Conservation (phyloP, 2,113 vertebrate genomes). For the Meleagris gallopavo region DNA sequence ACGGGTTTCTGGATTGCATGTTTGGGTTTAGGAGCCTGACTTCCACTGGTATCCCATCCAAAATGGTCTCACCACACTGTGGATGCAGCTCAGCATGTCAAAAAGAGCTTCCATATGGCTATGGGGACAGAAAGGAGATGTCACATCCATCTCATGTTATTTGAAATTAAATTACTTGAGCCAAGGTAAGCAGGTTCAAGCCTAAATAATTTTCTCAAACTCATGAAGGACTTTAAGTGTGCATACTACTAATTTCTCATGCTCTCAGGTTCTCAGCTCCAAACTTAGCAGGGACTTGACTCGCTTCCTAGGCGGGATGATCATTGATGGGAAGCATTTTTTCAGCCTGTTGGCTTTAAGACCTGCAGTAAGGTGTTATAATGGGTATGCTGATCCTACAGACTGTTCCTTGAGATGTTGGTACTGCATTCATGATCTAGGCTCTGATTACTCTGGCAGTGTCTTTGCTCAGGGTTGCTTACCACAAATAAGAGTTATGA, state of each 20-base stretch:
- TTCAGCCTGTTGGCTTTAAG: neutral
- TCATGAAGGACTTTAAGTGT: neutral
- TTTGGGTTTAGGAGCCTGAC: neutral
- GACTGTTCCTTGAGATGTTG: neutral
- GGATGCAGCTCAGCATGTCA: neutral
- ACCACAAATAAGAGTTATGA: neutral
- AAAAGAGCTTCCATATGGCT: neutral
- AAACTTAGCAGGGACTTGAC: neutral
- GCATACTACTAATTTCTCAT: neutral
- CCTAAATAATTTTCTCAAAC: neutral
- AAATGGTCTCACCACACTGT: rapidly evolving
- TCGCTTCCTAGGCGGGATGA: neutral
- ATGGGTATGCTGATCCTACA: neutral
- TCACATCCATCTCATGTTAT: rapidly evolving
- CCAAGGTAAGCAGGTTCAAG: neutral
- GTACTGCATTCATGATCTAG: neutral
- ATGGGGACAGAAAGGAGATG: neutral
- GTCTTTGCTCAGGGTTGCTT: neutral
- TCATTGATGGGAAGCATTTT: neutral
- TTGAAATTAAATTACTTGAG: neutral
- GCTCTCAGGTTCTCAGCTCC: neutral
- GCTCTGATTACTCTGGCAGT: neutral
- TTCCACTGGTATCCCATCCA: no score
- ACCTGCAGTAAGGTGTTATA: neutral
- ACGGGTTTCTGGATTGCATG: rapidly evolving